Percentiles rank a stretch among this genome's conserved stretches.
These are phyloP conservation scores for Amorpha juglandis DNA, from an alignment of 2,888 invertebrate genomes.

Conservation along the genomic window DNA sequence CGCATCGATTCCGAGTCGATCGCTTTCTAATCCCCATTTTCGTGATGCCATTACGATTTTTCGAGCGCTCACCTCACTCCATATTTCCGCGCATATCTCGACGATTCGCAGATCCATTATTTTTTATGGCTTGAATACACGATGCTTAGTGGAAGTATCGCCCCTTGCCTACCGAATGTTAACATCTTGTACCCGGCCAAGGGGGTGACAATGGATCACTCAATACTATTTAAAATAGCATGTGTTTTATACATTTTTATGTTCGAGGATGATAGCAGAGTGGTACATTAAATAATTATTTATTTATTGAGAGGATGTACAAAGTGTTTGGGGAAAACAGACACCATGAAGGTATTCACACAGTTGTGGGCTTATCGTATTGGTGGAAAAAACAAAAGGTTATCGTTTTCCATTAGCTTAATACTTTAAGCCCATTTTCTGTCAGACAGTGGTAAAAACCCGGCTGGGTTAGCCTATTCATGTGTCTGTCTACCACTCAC, in stretches of 20 bases:
- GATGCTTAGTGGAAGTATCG: conserved; percentile 71
- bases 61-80: conserved; percentile 79
- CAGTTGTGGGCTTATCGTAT: background rate
- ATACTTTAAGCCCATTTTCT: too few species aligned
- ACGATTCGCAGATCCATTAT: conserved; percentile 83
- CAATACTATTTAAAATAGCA: conserved; percentile 31
- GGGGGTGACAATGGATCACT: conserved; percentile 59
- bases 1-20: conserved; percentile 79
- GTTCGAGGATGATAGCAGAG: conserved; percentile 1
- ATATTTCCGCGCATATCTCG: conserved; percentile 83
- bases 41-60: conserved; percentile 82
- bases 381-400: background rate
- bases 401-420: background rate
- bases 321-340: background rate
- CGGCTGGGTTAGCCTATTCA: too few species aligned
- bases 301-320: background rate
- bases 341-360: too few species aligned
- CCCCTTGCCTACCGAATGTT: conserved; percentile 68
- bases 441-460: too few species aligned
- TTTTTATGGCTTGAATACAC: conserved; percentile 82
- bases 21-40: conserved; percentile 83
- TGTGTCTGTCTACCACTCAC: too few species aligned
- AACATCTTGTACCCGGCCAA: conserved; percentile 56
- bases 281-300: conserved; percentile 13
- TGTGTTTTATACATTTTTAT: conserved; percentile 31